A percentile compares a stretch with the other conserved stretches of the same genome.
phyloP scores from a whole-genome alignment of 1,140 invertebrate species.

The Diorhabda carinulata region DNA sequence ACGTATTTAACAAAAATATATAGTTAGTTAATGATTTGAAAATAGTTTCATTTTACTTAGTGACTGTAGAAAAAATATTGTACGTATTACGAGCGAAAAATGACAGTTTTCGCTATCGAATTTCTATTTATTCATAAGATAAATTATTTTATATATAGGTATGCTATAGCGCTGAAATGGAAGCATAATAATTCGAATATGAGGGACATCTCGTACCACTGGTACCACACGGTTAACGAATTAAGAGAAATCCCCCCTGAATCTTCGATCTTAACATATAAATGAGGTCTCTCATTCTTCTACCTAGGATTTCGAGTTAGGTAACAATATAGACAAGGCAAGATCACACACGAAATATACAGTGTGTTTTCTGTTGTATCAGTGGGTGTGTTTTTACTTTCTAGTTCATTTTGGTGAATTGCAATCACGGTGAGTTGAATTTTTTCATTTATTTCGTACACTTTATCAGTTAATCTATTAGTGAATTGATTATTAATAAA shows the following conservation, averaged over 20 bases:
- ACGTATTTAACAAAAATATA: too few species aligned
- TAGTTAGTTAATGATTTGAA: too few species aligned
- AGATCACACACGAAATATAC: constrained; percentile 24
- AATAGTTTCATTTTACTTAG: too few species aligned
- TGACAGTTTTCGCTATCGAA: too few species aligned
- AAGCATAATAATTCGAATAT: not conserved
- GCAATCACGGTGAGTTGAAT: constrained; percentile 12
- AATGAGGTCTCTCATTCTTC: constrained; percentile 33
- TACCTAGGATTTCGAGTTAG: constrained; percentile 27
- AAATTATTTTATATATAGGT: too few species aligned
- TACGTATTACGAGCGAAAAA: too few species aligned
- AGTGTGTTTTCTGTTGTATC: constrained; percentile 19
- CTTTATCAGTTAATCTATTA: not conserved
- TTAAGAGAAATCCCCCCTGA: constrained; percentile 11
- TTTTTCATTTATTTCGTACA: not conserved
- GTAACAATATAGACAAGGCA: constrained; percentile 32
- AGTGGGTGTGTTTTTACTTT: constrained; percentile 31
- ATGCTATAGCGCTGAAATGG: not conserved
- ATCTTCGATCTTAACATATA: constrained; percentile 16
- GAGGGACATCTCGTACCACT: constrained; percentile 5
- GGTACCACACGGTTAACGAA: not conserved
- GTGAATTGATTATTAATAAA: not conserved
- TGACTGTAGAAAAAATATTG: too few species aligned
- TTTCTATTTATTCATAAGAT: too few species aligned
- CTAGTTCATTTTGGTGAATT: constrained; percentile 18